A percentile compares a stretch with the other conserved stretches of the same genome.
Conservation (phyloP, 1,140 invertebrate species). For the Eubasilissa regina region DNA sequence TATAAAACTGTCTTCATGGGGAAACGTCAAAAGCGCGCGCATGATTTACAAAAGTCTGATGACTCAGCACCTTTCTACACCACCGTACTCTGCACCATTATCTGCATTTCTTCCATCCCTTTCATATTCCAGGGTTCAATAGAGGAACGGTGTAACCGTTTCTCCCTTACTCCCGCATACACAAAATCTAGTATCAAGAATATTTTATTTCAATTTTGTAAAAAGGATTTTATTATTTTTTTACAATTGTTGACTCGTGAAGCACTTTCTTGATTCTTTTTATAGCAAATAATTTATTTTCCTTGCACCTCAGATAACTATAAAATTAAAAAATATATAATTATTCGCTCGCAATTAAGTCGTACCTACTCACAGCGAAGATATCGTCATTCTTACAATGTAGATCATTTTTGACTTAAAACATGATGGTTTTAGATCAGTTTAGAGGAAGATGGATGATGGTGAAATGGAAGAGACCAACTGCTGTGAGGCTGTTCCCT, state of each 20-base stretch:
- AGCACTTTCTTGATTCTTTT: too few species aligned
- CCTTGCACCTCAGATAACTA: too few species aligned
- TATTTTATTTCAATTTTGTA: too few species aligned
- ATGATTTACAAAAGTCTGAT: constrained; percentile 27
- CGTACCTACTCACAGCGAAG: too few species aligned
- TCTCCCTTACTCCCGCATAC: neutral
- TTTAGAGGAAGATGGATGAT: constrained; percentile 9
- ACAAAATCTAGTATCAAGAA: neutral
- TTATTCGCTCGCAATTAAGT: too few species aligned
- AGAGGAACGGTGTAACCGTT: neutral
- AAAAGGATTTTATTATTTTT: too few species aligned
- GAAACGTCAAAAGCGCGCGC: constrained; percentile 3
- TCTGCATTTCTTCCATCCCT: constrained; percentile 21
- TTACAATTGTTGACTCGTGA: too few species aligned
- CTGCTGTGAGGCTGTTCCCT: neutral
- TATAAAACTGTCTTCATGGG: neutral
- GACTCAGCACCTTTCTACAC: constrained; percentile 26
- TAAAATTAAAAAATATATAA: too few species aligned
- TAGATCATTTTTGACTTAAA: too few species aligned
- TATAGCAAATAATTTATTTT: too few species aligned
- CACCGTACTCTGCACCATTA: constrained; percentile 2
- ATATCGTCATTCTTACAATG: too few species aligned
- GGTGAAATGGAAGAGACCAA: neutral
- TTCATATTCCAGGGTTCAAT: neutral
- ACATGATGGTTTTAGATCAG: neutral